phyloP scores from a whole-genome alignment of 2,113 vertebrate species.

The Pampusana beccarii region DNA sequence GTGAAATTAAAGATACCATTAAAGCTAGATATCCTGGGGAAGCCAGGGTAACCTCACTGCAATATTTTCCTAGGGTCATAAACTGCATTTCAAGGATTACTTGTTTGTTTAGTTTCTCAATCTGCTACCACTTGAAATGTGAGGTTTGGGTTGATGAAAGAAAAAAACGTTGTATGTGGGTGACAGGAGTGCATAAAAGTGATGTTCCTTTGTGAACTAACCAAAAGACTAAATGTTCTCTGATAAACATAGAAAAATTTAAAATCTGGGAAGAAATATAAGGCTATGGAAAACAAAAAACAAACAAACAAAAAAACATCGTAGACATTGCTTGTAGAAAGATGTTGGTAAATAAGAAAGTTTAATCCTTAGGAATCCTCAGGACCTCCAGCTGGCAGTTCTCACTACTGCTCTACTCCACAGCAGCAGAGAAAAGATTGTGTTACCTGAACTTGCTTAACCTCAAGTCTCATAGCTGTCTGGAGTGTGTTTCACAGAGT shows the following conservation, averaged over 20 bases:
- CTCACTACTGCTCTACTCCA: not conserved
- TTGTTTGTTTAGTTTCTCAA: not conserved
- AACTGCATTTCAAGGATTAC: not conserved
- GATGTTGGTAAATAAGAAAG: not conserved
- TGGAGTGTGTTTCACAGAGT: not conserved
- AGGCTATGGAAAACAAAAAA: not conserved
- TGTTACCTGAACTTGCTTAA: slow-evolving; percentile 11
- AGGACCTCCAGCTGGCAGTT: not conserved
- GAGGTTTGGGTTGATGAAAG: not conserved
- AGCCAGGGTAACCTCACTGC: not conserved
- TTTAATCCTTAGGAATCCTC: not conserved
- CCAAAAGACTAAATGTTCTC: not conserved
- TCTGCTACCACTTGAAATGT: not conserved
- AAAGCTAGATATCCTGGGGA: not conserved
- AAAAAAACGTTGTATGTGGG: not conserved
- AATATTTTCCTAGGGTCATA: not conserved
- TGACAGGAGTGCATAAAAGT: slow-evolving; percentile 6
- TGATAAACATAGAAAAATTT: not conserved
- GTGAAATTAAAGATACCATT: not conserved
- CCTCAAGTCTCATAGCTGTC: not conserved
- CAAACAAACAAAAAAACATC: not conserved
- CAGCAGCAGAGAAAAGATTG: not conserved
- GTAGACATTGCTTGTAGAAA: not conserved
- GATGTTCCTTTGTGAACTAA: not conserved
- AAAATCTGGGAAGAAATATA: not conserved